Evolutionary conservation across 2,797 vertebrate genomes (phyloP), one percentile per base, ranked within the genome.

Genomic region (Microhierax caerulescens): DNA sequence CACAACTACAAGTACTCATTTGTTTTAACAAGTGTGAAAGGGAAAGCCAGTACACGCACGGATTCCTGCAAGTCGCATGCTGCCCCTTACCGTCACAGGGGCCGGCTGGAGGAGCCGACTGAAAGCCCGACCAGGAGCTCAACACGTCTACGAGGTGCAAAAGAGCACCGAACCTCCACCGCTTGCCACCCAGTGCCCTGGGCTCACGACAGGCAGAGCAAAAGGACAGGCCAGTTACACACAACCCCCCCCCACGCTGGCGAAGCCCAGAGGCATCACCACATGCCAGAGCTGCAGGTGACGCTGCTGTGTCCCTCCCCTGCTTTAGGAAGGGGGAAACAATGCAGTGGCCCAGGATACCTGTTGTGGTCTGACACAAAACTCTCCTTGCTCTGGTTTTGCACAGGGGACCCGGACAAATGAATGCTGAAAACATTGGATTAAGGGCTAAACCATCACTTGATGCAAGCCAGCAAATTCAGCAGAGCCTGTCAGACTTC

Each of bases 81-180:
- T 1, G 5, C 18, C 30, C 27, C 19, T 10, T 41, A 24, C 32
- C 3, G 0, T 13, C 65, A 54, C 1, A 1, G 34, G 28, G 19
- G n/a, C 39, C 2, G 2, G 43, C 45, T 14, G 13, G 32, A 56
- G 28, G 43, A 63, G 59, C 22, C 8, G n/a, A 53, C 23, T 4
- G 1, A 34, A 50, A 57, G 20, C 34, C 16, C 1, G 2, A 41
- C 15, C 23, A 80, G 28, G 34, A 79, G 53, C 47, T 53, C 23
- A 37, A 10, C 5, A 25, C 1, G 0, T 30, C 25, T 50, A 18
- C 6, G 2, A 82, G 63, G 36, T 27, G 53, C 6, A 34, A 9
- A 30, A 47, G 22, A 82, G 45, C 25, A 39, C 50, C 2, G 15
- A 34, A 30, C 7, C 27, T 36, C 59, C 30, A n/a, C 3, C 2